Conservation (phyloP, 2,888 invertebrate species). For the Pyrrhosoma nymphula region DNA sequence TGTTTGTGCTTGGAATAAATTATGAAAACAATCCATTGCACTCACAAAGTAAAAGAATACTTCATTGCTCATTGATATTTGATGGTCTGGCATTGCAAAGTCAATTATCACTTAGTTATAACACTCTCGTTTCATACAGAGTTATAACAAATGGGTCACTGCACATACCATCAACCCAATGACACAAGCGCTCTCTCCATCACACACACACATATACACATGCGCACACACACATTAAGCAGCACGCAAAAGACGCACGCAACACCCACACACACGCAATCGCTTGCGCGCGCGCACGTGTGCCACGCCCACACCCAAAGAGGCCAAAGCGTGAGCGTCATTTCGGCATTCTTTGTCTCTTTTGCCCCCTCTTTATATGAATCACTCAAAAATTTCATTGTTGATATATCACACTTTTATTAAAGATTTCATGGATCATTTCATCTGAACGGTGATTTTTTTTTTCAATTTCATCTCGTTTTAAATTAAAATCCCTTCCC, state of each 20-base stretch:
- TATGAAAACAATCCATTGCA: conserved; percentile 71
- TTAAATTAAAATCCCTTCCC: neutral
- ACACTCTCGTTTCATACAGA: conserved; percentile 61
- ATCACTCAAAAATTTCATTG: conserved; percentile 50
- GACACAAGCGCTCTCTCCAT: conserved; percentile 17
- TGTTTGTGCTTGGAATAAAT: conserved; percentile 71
- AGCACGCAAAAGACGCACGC: neutral
- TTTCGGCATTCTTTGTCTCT: conserved; percentile 3
- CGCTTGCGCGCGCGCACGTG: neutral
- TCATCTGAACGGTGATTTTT: conserved; percentile 36
- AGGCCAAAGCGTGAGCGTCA: conserved; percentile 23
- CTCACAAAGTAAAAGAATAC: conserved; percentile 69
- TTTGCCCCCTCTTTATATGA: neutral
- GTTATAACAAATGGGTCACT: conserved; percentile 59
- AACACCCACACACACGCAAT: neutral
- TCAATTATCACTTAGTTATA: conserved; percentile 41
- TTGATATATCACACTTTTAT: conserved; percentile 66
- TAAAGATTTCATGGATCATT: conserved; percentile 30
- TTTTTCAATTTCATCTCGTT: neutral
- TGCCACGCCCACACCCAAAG: neutral
- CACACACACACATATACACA: conserved; percentile 16
- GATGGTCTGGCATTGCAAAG: conserved; percentile 25
- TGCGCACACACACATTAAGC: neutral
- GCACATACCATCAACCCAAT: conserved; percentile 53
- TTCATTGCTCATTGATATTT: conserved; percentile 66